These are phyloP conservation scores for Alloplasta piceator DNA, from an alignment of 2,888 invertebrate genomes.

Conservation along the genomic window DNA sequence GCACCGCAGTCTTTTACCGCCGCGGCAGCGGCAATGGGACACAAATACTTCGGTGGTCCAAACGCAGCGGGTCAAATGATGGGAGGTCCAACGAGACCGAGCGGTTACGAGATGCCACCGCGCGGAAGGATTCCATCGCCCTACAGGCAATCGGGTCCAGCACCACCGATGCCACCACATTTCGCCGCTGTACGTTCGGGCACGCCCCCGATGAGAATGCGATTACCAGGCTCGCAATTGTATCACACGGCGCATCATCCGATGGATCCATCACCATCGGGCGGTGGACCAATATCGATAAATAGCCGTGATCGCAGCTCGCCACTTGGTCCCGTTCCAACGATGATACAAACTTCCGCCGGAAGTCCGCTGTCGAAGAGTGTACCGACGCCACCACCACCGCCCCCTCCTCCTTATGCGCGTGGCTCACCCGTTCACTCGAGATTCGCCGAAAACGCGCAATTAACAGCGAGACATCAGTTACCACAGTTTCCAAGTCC, in stretches of 20 bases:
- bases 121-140: slow-evolving; percentile 81
- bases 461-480: slow-evolving; percentile 74
- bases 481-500: slow-evolving; percentile 79
- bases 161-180: slow-evolving; percentile 77
- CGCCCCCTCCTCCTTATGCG: slow-evolving; percentile 79
- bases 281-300: slow-evolving; percentile 84
- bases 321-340: slow-evolving; percentile 74
- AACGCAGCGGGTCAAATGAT: slow-evolving; percentile 76
- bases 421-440: slow-evolving; percentile 80
- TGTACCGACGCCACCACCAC: slow-evolving; percentile 80
- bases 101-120: slow-evolving; percentile 78
- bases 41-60: slow-evolving; percentile 81
- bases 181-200: slow-evolving; percentile 79
- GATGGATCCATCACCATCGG: slow-evolving; percentile 85
- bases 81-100: slow-evolving; percentile 74
- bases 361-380: slow-evolving; percentile 81
- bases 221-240: slow-evolving; percentile 80
- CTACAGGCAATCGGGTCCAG: slow-evolving; percentile 75
- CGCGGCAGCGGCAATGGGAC: slow-evolving; percentile 82
- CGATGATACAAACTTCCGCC: slow-evolving; percentile 81
- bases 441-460: slow-evolving; percentile 74
- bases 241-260: slow-evolving; percentile 84
- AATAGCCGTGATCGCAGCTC: slow-evolving; percentile 78
- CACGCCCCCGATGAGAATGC: slow-evolving; percentile 81
- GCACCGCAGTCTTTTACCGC: slow-evolving; percentile 81